Evolutionary conservation across 2,888 invertebrate species (phyloP).

Genomic region (Tanypteryx hageni): DNA sequence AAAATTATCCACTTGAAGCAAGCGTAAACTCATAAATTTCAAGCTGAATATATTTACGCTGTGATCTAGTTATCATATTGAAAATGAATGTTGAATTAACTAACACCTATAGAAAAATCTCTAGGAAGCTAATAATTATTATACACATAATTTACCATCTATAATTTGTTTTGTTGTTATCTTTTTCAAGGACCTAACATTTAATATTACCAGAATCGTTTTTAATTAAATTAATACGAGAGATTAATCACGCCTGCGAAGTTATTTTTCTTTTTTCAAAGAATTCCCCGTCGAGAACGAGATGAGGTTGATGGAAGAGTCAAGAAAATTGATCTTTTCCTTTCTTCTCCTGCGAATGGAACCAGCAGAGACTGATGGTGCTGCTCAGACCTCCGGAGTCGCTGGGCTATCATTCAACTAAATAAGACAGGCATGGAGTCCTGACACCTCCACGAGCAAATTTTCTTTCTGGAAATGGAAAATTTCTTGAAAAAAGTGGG

Average conservation of each 20-base stretch:
- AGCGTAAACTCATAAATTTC: too few relatives aligned
- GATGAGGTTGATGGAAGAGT: conserved; percentile 48
- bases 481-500: conserved; percentile 28
- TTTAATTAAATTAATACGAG: conserved; percentile 54
- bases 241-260: conserved; percentile 47
- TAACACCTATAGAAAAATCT: too few relatives aligned
- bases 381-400: conserved; percentile 54
- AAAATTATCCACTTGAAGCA: too few relatives aligned
- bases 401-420: conserved; percentile 59
- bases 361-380: conserved; percentile 62
- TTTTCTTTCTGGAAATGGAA: conserved; percentile 36
- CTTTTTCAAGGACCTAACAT: background rate
- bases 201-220: background rate
- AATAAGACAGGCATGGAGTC: conserved; percentile 59
- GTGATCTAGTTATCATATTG: too few relatives aligned
- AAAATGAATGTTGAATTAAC: too few relatives aligned
- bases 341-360: conserved; percentile 60
- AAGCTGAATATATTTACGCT: too few relatives aligned
- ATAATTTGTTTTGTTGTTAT: background rate
- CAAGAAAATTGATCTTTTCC: conserved; percentile 55
- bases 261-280: conserved; percentile 26
- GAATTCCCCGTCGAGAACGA: conserved; percentile 39
- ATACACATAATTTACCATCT: too few relatives aligned
- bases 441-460: conserved; percentile 52
- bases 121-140: too few relatives aligned